These are phyloP conservation scores for Sterna hirundo DNA, from an alignment of 2,113 vertebrate species.

Conservation along the genomic window DNA sequence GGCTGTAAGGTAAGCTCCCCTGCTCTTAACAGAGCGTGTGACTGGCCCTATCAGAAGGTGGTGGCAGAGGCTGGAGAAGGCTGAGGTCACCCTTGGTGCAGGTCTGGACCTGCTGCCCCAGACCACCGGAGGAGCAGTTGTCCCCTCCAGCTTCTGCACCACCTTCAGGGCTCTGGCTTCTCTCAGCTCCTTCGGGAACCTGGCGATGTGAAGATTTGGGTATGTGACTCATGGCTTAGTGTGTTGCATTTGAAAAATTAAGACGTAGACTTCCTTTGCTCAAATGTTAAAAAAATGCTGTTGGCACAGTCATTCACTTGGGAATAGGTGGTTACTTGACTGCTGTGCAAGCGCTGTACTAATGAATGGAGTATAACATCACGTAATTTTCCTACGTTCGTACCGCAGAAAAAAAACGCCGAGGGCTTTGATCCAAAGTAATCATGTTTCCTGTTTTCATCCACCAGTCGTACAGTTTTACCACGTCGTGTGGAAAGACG, in stretches of 20 bases:
- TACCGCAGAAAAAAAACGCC: background rate
- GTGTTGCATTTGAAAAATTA: background rate
- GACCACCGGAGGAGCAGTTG: background rate
- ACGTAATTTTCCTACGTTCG: background rate
- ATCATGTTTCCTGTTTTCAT: background rate
- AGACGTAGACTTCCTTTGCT: background rate
- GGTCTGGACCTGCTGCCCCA: background rate
- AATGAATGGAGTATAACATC: background rate
- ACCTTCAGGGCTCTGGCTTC: background rate
- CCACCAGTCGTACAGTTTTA: background rate
- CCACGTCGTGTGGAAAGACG: background rate
- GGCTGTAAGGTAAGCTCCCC: background rate
- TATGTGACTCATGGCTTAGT: background rate
- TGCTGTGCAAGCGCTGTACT: background rate
- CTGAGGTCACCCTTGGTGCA: background rate
- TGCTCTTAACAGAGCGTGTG: background rate
- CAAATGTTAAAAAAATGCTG: background rate
- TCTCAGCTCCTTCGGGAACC: background rate
- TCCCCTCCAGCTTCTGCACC: background rate
- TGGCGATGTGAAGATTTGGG: background rate
- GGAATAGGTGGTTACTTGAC: background rate
- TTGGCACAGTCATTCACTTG: background rate
- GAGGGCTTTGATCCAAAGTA: constrained; percentile 6
- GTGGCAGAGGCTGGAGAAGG: background rate
- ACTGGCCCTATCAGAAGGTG: background rate